Percentiles rank a stretch among this genome's conserved stretches.
Conservation (phyloP, 2,113 vertebrate species). For the Pachycephala philippinensis region DNA sequence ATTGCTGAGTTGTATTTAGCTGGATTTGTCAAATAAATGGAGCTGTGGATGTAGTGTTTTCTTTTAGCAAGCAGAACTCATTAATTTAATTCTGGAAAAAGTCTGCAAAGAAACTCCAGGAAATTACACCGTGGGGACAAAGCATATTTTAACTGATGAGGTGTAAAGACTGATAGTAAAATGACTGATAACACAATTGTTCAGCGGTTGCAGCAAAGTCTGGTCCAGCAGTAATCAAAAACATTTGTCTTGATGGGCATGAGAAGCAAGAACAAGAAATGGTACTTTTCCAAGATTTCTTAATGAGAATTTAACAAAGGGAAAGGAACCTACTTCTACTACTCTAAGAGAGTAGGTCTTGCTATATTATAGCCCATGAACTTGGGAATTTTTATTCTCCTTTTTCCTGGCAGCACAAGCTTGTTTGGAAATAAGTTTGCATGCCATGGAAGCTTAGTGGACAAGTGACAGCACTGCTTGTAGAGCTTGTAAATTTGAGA, state of each 20-base stretch:
- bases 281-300: not conserved
- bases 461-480: not conserved
- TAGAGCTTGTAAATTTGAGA: not conserved
- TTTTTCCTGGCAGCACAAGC: not conserved
- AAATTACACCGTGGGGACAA: not conserved
- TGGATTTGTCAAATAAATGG: constrained; percentile 6
- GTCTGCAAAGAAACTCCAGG: not conserved
- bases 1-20: not conserved
- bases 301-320: not conserved
- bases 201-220: not conserved
- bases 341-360: not conserved
- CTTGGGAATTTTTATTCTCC: not conserved
- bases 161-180: constrained; percentile 15
- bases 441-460: not conserved
- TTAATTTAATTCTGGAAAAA: constrained; percentile 6
- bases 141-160: not conserved
- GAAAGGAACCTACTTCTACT: not conserved
- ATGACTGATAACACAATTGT: not conserved
- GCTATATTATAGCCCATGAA: not conserved
- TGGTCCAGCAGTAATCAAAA: not conserved
- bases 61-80: not conserved
- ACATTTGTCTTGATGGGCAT: not conserved
- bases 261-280: not conserved
- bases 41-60: not conserved
- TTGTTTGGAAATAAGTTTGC: not conserved